Evolutionary conservation across 1,140 invertebrate genomes (phyloP), one percentile per base, ranked within the genome.

Genomic region (Drosophila orena): DNA sequence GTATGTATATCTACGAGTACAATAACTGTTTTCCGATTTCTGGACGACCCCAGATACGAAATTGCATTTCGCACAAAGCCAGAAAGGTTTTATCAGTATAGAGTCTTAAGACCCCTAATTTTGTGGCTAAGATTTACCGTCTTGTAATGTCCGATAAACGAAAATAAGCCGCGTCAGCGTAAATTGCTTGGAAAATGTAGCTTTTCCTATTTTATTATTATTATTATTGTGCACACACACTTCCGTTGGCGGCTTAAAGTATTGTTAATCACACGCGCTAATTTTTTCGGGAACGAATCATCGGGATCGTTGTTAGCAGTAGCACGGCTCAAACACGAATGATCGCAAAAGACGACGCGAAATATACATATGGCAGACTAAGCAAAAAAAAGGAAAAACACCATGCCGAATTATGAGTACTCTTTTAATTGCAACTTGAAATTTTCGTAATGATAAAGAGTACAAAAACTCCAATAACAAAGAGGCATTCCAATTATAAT

Each of bases 321-420:
- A 76, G 52, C 66, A 76, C 79, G 84, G 66, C 76, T 88, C 70
- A 77, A 69, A 86, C 61, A 68, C 71, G 77, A 86, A 83, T 86
- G 83, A 89, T 40, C 65, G 42, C 30, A 35, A 47, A 56, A 69
- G 47, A 17, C 53, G 40, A 68, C 52, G 54, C 43, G 61, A 81
- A 61, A 66, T 58, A 80, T 77, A 66, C 54, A 80, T 77, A 77
- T 75, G 73, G 47, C 76, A 71, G 70, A 88, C 72, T 62, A 80
- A 80, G 61, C 65, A 57, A 55, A 61, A 55, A 61, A 57, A 70
- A 20, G 15, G 37, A 3, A 11, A 6, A 2, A 8, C 2, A 10
- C 7, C 5, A 3, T 14, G 40, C 2, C 52, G 58, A 15, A 22
- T 2, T 15, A 0, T 17, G 1, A 5, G 40, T 61, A 61, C 53